phyloP scores from a whole-genome alignment of 1,140 invertebrate genomes.

The Zaprionus africanus region DNA sequence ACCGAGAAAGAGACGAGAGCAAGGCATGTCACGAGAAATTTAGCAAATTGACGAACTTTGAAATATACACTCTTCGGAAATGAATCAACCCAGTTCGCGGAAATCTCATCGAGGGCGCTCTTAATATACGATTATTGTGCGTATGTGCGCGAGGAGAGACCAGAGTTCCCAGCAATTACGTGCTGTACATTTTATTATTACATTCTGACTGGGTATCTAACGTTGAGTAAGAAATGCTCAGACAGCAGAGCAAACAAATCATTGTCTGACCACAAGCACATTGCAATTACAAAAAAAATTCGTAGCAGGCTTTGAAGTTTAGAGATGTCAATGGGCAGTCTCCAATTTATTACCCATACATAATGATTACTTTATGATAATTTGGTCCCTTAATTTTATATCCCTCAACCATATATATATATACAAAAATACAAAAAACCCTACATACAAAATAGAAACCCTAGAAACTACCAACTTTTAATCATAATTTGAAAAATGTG shows the following conservation, averaged over 20 bases:
- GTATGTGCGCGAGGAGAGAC: not conserved
- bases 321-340: not conserved
- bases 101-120: not conserved
- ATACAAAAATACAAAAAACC: too few species aligned
- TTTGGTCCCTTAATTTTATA: not conserved
- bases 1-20: slow-evolving; percentile 3
- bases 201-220: not conserved
- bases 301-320: not conserved
- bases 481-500: too few species aligned
- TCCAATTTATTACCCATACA: too few species aligned
- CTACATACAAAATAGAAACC: too few species aligned
- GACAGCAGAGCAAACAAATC: not conserved
- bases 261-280: not conserved
- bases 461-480: too few species aligned
- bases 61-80: slow-evolving; percentile 21
- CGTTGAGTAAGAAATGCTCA: not conserved
- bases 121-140: slow-evolving; percentile 3
- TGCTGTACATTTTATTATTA: not conserved
- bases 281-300: not conserved
- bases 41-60: slow-evolving; percentile 27
- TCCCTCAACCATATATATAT: too few species aligned
- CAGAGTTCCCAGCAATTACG: not conserved
- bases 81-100: slow-evolving; percentile 16
- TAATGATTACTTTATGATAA: not conserved
- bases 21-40: slow-evolving; percentile 1